Percentiles rank a stretch among this genome's conserved stretches.
Conservation (phyloP, 2,797 vertebrate genomes). For the Iguana delicatissima region DNA sequence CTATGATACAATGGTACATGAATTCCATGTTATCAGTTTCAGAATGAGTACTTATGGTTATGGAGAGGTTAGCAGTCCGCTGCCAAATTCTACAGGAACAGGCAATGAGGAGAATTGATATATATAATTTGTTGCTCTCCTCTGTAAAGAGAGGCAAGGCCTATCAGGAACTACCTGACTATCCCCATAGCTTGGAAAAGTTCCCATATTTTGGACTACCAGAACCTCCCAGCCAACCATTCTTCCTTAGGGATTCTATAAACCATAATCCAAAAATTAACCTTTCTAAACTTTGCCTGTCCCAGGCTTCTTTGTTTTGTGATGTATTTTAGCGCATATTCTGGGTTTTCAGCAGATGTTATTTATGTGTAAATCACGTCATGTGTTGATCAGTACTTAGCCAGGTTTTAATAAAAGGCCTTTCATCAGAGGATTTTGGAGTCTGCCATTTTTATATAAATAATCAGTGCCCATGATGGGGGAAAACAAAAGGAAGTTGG, state of each 20-base stretch:
- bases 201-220: too few relatives aligned
- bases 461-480: slow-evolving; percentile 6
- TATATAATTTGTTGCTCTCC: too few relatives aligned
- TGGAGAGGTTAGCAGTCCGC: not conserved
- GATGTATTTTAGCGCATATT: not conserved
- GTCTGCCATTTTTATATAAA: slow-evolving; percentile 24
- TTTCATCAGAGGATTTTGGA: slow-evolving; percentile 29
- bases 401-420: not conserved
- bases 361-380: not conserved
- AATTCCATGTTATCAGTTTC: not conserved
- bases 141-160: not conserved
- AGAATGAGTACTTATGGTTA: too few relatives aligned
- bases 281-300: not conserved
- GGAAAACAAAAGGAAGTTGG: slow-evolving; percentile 14
- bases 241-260: too few relatives aligned
- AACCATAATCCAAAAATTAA: too few relatives aligned
- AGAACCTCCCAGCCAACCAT: too few relatives aligned
- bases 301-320: not conserved
- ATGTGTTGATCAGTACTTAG: not conserved
- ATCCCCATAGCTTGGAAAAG: too few relatives aligned
- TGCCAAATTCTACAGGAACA: not conserved
- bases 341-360: slow-evolving; percentile 2
- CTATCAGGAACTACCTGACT: not conserved
- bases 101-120: not conserved
- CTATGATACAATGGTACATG: not conserved